phyloP scores from a whole-genome alignment of 2,113 vertebrate genomes.

The Trogon surrucura region DNA sequence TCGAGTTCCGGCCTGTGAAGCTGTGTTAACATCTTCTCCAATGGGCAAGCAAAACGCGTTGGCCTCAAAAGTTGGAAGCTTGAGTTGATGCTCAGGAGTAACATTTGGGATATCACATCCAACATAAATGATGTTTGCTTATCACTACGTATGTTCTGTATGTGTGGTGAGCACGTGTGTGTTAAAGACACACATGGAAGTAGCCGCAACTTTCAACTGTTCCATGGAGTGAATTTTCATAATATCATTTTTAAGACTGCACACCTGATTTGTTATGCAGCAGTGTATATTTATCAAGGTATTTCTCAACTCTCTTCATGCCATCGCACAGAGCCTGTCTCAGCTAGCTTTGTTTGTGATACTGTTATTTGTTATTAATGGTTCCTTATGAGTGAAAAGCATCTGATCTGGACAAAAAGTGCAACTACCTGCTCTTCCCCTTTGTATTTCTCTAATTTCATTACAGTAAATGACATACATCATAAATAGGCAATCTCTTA shows the following conservation, averaged over 20 bases:
- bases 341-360: neutral
- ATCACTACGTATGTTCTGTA: neutral
- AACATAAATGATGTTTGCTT: neutral
- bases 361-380: neutral
- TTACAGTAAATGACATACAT: neutral
- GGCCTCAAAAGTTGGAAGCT: neutral
- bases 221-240: neutral
- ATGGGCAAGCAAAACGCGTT: neutral
- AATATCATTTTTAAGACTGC: neutral
- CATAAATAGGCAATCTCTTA: neutral
- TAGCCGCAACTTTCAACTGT: neutral
- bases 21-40: neutral
- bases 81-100: neutral
- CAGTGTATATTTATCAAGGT: neutral
- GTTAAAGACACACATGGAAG: neutral
- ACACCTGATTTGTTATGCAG: neutral
- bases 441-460: neutral
- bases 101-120: neutral
- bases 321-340: neutral
- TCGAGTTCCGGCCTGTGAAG: neutral
- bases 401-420: neutral
- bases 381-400: neutral
- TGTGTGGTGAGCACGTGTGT: neutral
- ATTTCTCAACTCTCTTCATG: neutral
- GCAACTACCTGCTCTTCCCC: neutral